A percentile compares a stretch with the other conserved stretches of the same genome.
Evolutionary conservation across 1,140 invertebrate genomes (phyloP).

Genomic region (Drosophila rufa): DNA sequence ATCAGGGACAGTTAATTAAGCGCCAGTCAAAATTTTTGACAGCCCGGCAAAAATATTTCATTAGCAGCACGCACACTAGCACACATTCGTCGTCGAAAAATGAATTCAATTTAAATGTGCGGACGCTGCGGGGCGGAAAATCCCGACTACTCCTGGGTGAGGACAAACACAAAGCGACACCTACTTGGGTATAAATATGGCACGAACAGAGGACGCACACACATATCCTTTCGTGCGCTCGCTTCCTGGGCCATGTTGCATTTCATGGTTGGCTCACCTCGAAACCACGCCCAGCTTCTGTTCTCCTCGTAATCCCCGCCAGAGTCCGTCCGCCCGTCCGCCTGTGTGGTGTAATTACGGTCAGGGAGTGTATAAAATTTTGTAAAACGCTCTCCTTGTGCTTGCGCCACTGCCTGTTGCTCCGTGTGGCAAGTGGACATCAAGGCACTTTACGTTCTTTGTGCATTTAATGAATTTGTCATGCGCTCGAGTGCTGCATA

Average conservation of each 20-base stretch:
- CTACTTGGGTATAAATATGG: slow-evolving; percentile 36
- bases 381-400: slow-evolving; percentile 60
- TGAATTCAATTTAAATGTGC: slow-evolving; percentile 47
- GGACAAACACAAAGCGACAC: slow-evolving; percentile 33
- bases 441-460: slow-evolving; percentile 68
- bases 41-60: slow-evolving; percentile 35
- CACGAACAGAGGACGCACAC: slow-evolving; percentile 10
- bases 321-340: not conserved
- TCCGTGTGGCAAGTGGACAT: slow-evolving; percentile 27
- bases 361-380: slow-evolving; percentile 72
- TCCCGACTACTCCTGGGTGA: slow-evolving; percentile 13
- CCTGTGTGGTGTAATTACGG: slow-evolving; percentile 76
- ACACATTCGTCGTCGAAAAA: slow-evolving; percentile 7
- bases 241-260: slow-evolving; percentile 55
- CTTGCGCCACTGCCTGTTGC: slow-evolving; percentile 10
- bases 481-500: slow-evolving; percentile 66
- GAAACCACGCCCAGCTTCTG: slow-evolving; percentile 48
- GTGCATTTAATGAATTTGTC: slow-evolving; percentile 78
- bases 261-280: slow-evolving; percentile 61
- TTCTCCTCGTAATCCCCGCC: slow-evolving; percentile 12
- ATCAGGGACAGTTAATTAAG: slow-evolving; percentile 56
- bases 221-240: slow-evolving; percentile 23
- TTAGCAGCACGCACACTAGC: slow-evolving; percentile 22
- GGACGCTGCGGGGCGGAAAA: slow-evolving; percentile 22
- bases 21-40: slow-evolving; percentile 38